Percentiles rank a stretch among this genome's conserved stretches.
These are phyloP conservation scores for Gymnodraco acuticeps DNA, from an alignment of 2,797 vertebrate species.

Conservation along the genomic window DNA sequence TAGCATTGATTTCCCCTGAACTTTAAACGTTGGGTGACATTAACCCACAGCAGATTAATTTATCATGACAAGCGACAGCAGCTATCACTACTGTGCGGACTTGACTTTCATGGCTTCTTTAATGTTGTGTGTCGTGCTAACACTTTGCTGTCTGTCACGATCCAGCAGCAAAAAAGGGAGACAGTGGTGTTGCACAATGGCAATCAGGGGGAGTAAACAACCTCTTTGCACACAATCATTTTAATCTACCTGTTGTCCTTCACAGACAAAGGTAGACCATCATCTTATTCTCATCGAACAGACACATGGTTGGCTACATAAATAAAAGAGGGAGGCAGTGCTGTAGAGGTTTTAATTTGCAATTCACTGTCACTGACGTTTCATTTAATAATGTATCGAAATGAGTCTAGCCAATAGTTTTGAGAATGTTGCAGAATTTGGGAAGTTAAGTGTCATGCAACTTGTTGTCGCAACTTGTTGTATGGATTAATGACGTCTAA, in stretches of 20 bases:
- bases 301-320: slow-evolving; percentile 18
- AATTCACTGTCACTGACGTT: neutral
- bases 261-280: slow-evolving; percentile 39
- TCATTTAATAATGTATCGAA: neutral
- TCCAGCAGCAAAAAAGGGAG: slow-evolving; percentile 47
- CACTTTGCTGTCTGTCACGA: slow-evolving; percentile 50
- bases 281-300: slow-evolving; percentile 42
- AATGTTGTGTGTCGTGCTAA: slow-evolving; percentile 31
- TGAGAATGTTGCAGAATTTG: neutral
- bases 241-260: slow-evolving; percentile 43
- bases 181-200: slow-evolving; percentile 58
- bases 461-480: slow-evolving; percentile 13
- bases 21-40: slow-evolving; percentile 68
- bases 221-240: slow-evolving; percentile 36
- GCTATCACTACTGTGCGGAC: slow-evolving; percentile 52
- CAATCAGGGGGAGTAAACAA: slow-evolving; percentile 61
- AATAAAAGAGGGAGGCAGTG: slow-evolving; percentile 9
- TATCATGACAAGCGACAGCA: slow-evolving; percentile 44
- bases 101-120: slow-evolving; percentile 29
- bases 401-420: neutral
- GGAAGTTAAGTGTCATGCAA: neutral
- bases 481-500: slow-evolving; percentile 22
- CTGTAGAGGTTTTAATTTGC: neutral
- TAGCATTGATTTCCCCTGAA: slow-evolving; percentile 69
- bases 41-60: slow-evolving; percentile 61